These are phyloP conservation scores for Heliconius ethilla DNA, from an alignment of 2,888 invertebrate genomes.

Conservation along the genomic window DNA sequence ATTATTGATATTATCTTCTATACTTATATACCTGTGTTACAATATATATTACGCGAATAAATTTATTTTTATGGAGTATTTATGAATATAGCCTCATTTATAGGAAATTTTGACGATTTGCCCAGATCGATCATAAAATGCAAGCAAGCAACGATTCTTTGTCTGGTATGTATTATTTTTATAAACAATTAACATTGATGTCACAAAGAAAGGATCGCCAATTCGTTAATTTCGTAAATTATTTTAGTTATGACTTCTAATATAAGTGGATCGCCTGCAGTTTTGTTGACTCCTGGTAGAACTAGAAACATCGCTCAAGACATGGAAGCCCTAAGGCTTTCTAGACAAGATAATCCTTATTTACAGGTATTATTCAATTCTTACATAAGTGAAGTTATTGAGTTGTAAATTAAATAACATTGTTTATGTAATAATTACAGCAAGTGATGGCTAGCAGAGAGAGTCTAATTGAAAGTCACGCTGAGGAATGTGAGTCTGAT, in stretches of 20 bases:
- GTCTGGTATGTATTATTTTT: slow-evolving; percentile 59
- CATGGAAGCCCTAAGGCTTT: slow-evolving; percentile 90
- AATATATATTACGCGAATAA: slow-evolving; percentile 7
- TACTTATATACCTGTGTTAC: slow-evolving; percentile 8
- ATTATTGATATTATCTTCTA: slow-evolving; percentile 13
- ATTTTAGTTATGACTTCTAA: slow-evolving; percentile 65
- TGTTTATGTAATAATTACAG: slow-evolving; percentile 64
- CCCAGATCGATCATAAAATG: slow-evolving; percentile 57
- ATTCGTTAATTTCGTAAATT: slow-evolving; percentile 41
- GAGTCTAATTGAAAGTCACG: slow-evolving; percentile 86
- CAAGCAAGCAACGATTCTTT: slow-evolving; percentile 73
- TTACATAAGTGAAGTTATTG: slow-evolving; percentile 32
- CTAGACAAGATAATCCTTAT: slow-evolving; percentile 92
- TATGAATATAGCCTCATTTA: slow-evolving; percentile 37
- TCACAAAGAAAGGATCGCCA: neutral
- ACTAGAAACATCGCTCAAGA: slow-evolving; percentile 91
- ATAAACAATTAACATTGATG: neutral
- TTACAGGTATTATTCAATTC: slow-evolving; percentile 82
- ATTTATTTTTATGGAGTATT: slow-evolving; percentile 39
- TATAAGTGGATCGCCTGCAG: slow-evolving; percentile 77
- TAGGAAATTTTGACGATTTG: slow-evolving; percentile 41
- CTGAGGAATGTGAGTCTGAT: slow-evolving; percentile 88
- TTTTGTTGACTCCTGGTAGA: slow-evolving; percentile 87
- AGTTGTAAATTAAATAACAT: slow-evolving; percentile 27
- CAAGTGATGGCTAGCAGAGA: slow-evolving; percentile 91